Base-by-base conservation (phyloP, 2,797 vertebrate genomes). In the Fistularia tabacaria region DNA sequence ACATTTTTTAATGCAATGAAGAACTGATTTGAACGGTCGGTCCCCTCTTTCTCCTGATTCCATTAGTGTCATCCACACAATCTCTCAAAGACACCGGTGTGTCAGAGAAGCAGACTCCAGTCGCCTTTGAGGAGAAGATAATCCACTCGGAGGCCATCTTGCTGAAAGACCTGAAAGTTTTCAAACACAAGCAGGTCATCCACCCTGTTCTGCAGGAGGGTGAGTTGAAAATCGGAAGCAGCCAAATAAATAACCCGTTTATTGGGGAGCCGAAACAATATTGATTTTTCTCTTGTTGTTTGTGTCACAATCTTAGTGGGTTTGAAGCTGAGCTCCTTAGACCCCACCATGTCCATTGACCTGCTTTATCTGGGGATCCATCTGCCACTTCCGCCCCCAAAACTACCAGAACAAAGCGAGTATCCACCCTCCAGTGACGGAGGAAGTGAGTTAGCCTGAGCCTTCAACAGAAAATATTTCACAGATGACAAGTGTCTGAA, bases 201-300 rank as follows among this genome's bases (percentile, higher is more conserved):
- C 96, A 99, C 82, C 94, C 94, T 36, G 90, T 91, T 44, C 92
- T 98, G 69, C 93, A 93, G 77, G 92, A 95, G 79, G 95, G 96
- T 98, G 73, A 80, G 84, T 69, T 54, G 14, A 50, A 8, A 36
- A 14, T 46, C n/a, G 12, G 2, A 14, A 46, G 43, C 49, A 11
- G 53, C 45, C 6, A 1, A 8, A n/a, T 38, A 13, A 12, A 3
- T 46, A 9, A 9, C 12, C 1, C n/a, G n/a, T 6, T 7, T 46
- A 9, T 3, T 14, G 14, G 14, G 7, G 14, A 37, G 41, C 7
- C 13, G 7, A 44, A 36, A 7, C 8, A 41, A 36, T 58, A 15
- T 37, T n/a, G 44, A 14, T 56, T 10, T 40, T 13, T 60, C 10
- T 10, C 15, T 14, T 3, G 10, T 10, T 25, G 3, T 54, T 48